Evolutionary conservation across 2,888 invertebrate genomes (phyloP).

Genomic region (Ellobium chinense): DNA sequence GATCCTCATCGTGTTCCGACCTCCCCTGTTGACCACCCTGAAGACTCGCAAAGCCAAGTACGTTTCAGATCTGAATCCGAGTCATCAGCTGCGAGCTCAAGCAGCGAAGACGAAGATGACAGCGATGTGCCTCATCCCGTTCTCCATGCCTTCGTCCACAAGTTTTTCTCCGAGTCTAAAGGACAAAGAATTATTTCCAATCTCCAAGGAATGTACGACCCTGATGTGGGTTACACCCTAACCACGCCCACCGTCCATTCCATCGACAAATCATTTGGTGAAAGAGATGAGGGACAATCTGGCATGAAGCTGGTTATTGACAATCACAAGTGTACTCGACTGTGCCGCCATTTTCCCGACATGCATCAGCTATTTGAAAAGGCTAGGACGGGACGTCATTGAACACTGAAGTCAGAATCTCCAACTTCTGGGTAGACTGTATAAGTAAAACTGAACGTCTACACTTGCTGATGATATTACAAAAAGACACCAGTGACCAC

Average conservation of each 20-base stretch:
- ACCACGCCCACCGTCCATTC: conserved; percentile 36
- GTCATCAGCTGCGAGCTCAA: too few relatives aligned
- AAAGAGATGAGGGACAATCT: conserved; percentile 1
- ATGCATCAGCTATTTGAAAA: neutral
- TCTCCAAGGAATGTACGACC: neutral
- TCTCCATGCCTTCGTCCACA: conserved; percentile 27
- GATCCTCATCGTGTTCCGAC: too few relatives aligned
- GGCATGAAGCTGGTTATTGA: conserved; percentile 18
- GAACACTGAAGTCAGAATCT: too few relatives aligned
- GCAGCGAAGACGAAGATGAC: neutral
- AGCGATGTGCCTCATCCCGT: neutral
- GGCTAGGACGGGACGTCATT: too few relatives aligned
- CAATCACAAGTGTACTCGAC: conserved; percentile 2
- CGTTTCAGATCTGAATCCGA: too few relatives aligned
- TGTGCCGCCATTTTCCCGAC: conserved; percentile 7
- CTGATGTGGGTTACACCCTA: neutral
- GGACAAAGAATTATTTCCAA: conserved; percentile 14
- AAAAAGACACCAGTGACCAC: too few relatives aligned
- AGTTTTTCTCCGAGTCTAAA: neutral
- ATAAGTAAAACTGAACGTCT: too few relatives aligned
- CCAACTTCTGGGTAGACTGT: too few relatives aligned
- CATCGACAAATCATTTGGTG: neutral
- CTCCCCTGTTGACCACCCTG: too few relatives aligned
- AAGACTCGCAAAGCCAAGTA: too few relatives aligned
- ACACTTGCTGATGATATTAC: too few relatives aligned